A percentile compares a stretch with the other conserved stretches of the same genome.
These are phyloP conservation scores for Melipona bicolor DNA, from an alignment of 2,888 invertebrate genomes.

Conservation along the genomic window DNA sequence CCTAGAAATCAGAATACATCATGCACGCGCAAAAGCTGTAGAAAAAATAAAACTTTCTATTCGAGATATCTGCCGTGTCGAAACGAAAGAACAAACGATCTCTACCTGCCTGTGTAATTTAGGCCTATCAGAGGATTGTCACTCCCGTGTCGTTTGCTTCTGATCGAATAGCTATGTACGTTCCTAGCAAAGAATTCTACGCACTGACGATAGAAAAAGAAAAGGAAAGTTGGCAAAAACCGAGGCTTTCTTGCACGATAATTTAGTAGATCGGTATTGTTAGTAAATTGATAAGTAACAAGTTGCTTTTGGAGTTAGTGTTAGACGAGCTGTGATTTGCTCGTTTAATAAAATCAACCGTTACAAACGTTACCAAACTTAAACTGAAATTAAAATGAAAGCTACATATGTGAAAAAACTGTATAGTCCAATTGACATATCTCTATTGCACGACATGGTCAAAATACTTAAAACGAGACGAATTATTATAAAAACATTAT, in stretches of 20 bases:
- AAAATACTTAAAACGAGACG: too few relatives aligned
- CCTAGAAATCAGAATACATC: slow-evolving; percentile 20
- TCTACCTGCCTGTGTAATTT: slow-evolving; percentile 7
- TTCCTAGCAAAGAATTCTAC: neutral
- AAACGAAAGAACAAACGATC: slow-evolving; percentile 1
- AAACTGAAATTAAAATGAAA: neutral
- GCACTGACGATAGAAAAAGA: neutral
- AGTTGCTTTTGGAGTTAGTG: neutral
- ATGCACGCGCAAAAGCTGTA: slow-evolving; percentile 18
- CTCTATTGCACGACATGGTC: too few relatives aligned
- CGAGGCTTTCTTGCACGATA: neutral
- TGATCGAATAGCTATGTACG: neutral
- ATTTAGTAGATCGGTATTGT: neutral
- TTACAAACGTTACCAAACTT: too few relatives aligned
- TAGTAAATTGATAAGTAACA: neutral
- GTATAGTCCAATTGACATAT: neutral
- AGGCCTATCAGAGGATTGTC: slow-evolving; percentile 30
- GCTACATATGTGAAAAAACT: neutral
- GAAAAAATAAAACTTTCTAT: slow-evolving; percentile 31
- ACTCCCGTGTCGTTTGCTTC: neutral
- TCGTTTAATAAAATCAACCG: neutral
- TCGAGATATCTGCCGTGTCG: neutral
- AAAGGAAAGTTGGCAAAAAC: neutral
- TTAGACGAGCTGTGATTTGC: neutral
- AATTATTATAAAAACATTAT: too few relatives aligned